Evolutionary conservation across 2,888 invertebrate genomes (phyloP).

Genomic region (Ectemnius lituratus): DNA sequence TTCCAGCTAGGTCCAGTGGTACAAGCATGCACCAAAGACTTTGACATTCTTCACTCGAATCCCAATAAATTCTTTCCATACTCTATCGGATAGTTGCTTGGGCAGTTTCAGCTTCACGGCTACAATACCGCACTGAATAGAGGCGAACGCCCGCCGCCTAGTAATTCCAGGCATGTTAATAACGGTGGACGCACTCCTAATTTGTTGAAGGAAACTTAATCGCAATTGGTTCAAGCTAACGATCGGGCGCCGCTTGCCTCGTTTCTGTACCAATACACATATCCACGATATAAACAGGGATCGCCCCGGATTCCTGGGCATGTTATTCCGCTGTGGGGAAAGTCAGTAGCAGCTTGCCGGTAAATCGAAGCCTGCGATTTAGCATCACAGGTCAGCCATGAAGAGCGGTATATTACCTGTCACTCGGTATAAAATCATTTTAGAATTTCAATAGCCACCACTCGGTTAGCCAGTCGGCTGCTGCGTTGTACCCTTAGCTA

Average conservation of each 20-base stretch:
- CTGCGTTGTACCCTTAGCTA: neutral
- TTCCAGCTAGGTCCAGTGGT: neutral
- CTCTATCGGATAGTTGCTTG: neutral
- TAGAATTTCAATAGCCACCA: slow-evolving; percentile 72
- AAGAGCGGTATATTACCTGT: slow-evolving; percentile 73
- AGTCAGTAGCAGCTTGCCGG: slow-evolving; percentile 27
- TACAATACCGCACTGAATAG: neutral
- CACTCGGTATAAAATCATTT: slow-evolving; percentile 74
- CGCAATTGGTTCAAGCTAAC: no score
- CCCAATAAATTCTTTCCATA: slow-evolving; percentile 9
- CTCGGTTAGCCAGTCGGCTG: slow-evolving; percentile 20
- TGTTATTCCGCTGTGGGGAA: no score
- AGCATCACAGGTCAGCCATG: slow-evolving; percentile 56
- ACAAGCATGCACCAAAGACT: neutral
- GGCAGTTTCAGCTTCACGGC: neutral
- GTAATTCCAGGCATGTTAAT: slow-evolving; percentile 2
- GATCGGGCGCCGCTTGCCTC: no score
- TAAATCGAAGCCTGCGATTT: slow-evolving; percentile 16
- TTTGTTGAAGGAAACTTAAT: no score
- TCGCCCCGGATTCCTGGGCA: no score
- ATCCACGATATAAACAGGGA: no score
- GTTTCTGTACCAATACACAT: no score
- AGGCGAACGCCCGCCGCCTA: neutral
- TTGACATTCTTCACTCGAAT: neutral
- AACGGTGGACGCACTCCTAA: neutral